Evolutionary conservation across 1,140 invertebrate genomes (phyloP).

Genomic region (Ooceraea biroi): DNA sequence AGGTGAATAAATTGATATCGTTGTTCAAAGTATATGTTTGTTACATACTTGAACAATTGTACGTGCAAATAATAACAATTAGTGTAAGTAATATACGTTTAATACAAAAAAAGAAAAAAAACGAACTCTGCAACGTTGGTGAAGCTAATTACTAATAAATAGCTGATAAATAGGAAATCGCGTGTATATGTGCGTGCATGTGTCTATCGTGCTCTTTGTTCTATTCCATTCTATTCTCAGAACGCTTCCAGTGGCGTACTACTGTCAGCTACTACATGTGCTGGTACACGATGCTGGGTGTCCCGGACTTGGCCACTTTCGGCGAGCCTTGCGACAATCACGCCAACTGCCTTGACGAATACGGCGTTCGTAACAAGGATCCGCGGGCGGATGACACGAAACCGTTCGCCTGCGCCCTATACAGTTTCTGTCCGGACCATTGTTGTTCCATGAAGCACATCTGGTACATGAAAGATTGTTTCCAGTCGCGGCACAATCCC

Average conservation of each 20-base stretch:
- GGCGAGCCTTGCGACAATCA: conserved; percentile 88
- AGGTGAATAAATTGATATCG: too few species aligned
- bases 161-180: too few species aligned
- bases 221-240: conserved; percentile 66
- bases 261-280: conserved; percentile 90
- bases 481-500: conserved; percentile 83
- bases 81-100: too few species aligned
- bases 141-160: too few species aligned
- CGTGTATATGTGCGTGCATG: too few species aligned
- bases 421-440: conserved; percentile 90
- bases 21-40: background rate
- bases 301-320: conserved; percentile 85
- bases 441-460: conserved; percentile 87
- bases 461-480: conserved; percentile 80
- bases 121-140: too few species aligned
- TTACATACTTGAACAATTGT: too few species aligned
- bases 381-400: conserved; percentile 86
- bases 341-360: conserved; percentile 86
- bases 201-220: too few species aligned
- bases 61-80: too few species aligned
- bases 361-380: conserved; percentile 83
- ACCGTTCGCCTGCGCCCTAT: conserved; percentile 88
- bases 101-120: too few species aligned
- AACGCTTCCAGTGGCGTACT: conserved; percentile 88
- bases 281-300: conserved; percentile 88